These are phyloP conservation scores for Drosophila prolongata DNA, from an alignment of 2,888 invertebrate genomes.

Conservation along the genomic window DNA sequence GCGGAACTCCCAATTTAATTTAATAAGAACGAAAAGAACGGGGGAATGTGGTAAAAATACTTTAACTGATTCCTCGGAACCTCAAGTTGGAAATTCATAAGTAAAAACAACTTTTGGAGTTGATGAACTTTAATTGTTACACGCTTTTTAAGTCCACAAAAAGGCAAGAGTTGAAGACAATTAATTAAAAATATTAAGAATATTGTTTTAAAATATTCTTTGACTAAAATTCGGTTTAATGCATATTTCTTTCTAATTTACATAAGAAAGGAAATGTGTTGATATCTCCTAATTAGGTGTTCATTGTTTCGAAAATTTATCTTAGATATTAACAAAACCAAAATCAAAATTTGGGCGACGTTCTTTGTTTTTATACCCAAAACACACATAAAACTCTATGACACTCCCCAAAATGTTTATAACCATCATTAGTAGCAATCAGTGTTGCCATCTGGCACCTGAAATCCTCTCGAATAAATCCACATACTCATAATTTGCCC, in stretches of 20 bases:
- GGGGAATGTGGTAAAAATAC: not conserved
- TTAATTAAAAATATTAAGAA: too few species aligned
- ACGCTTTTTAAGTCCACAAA: too few species aligned
- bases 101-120: too few species aligned
- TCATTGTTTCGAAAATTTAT: not conserved
- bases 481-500: constrained; percentile 9
- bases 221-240: too few species aligned
- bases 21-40: not conserved
- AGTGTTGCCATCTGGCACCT: constrained; percentile 13
- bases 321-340: not conserved
- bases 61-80: not conserved
- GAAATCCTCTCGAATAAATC: constrained; percentile 5
- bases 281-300: not conserved
- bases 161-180: too few species aligned
- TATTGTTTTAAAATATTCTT: too few species aligned
- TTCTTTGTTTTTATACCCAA: not conserved
- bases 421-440: constrained; percentile 8
- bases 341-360: not conserved
- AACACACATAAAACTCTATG: not conserved
- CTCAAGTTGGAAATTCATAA: too few species aligned
- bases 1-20: constrained; percentile 10
- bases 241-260: too few species aligned
- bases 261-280: not conserved
- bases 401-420: constrained; percentile 2
- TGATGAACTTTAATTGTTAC: too few species aligned